Conservation (phyloP, 1,140 invertebrate species). For the Neotoxoptera formosana region DNA sequence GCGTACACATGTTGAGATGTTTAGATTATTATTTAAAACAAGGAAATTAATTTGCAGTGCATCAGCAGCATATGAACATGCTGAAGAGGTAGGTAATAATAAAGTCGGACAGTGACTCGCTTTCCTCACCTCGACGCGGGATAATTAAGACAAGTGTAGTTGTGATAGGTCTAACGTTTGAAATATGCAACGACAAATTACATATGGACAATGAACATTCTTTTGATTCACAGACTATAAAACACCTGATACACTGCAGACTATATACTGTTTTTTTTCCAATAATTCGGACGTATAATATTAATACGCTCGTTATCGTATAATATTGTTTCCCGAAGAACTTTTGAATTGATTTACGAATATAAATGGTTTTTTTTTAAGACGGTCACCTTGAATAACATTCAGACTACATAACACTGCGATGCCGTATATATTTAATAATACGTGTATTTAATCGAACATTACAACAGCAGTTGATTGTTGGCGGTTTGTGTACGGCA, state of each 20-base stretch:
- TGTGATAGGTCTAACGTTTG: background rate
- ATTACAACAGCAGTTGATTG: background rate
- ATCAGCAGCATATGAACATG: background rate
- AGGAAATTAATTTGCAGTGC: background rate
- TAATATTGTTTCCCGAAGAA: background rate
- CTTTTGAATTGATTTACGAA: background rate
- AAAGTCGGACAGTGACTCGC: background rate
- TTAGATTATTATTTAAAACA: background rate
- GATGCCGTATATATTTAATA: background rate
- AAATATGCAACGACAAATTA: background rate
- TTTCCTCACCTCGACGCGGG: background rate
- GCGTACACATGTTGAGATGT: background rate
- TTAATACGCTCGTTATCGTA: too few species aligned
- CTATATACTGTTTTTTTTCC: background rate
- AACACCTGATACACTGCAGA: background rate
- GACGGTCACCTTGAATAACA: conserved; percentile 20
- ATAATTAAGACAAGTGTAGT: background rate
- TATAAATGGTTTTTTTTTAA: background rate
- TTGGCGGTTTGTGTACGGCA: background rate
- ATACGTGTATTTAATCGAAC: background rate
- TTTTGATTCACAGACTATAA: background rate
- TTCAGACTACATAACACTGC: background rate
- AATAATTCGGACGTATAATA: background rate
- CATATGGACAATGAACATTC: background rate
- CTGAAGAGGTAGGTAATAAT: background rate